Evolutionary conservation across 2,888 invertebrate species (phyloP), one percentile per base, ranked within the genome.

Genomic region (Ophonus ardosiacus): DNA sequence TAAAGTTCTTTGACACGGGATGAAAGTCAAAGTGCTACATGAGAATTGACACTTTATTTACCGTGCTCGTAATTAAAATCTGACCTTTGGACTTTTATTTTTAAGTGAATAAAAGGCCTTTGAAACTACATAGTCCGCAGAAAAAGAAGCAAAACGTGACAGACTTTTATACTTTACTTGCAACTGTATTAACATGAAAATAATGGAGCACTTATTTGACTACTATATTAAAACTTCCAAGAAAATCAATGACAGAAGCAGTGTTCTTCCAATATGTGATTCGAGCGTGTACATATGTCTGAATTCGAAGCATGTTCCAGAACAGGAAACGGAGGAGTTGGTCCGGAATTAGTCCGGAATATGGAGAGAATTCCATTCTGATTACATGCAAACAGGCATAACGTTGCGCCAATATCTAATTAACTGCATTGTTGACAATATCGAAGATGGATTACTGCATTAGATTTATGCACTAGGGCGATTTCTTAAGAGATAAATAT

Each of bases 321-420:
- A 51, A 51, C 43, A 51, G 40, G 15, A 18, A 59, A 8, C 63
- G 31, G 31, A 10, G 63, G 63, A 65, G 13, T 24, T 13, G 24
- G 24, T 31, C 5, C 63, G 59, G 43, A 51, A 51, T 51, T 51
- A 21, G 63, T 18, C 43, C 43, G 43, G 71, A 51, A 40, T 74
- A 74, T 74, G 71, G 51, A 43, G 43, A 74, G 71, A 74, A 74
- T 74, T 74, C 71, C 40, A 21, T 17, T 40, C 71, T 74, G 71
- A 74, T 74, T 74, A 74, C 71, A 74, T 24, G 43, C 71, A 74
- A 74, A 74, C 71, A 74, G 21, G 43, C 71, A 17, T 40, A 43
- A 40, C 51, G 71, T 17, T 38, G 40, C 71, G 10, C 68, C 17
- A 18, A 15, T 74, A 15, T 74, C 17, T 74, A 51, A 74, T 74